These are phyloP conservation scores for Drosophila setosimentum DNA, from an alignment of 2,888 invertebrate species.

Conservation along the genomic window DNA sequence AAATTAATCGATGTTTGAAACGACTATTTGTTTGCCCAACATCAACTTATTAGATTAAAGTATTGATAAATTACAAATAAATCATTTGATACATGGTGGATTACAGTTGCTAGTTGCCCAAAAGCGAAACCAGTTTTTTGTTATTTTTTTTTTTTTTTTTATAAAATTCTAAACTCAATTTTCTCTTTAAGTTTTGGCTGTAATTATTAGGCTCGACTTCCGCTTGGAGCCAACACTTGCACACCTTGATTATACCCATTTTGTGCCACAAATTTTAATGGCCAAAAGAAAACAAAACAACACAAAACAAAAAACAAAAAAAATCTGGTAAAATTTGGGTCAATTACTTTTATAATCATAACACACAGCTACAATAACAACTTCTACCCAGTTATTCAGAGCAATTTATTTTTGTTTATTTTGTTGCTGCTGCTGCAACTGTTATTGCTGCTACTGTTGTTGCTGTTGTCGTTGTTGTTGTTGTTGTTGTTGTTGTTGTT, in stretches of 20 bases:
- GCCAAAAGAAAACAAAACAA: constrained; percentile 11
- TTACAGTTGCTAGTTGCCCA: background rate
- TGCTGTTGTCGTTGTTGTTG: constrained; percentile 7
- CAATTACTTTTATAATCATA: constrained; percentile 74
- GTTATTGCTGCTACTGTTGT: constrained; percentile 2
- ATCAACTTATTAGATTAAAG: background rate
- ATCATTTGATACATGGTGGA: background rate
- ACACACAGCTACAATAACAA: constrained; percentile 47
- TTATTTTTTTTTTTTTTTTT: background rate
- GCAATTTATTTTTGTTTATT: constrained; percentile 34
- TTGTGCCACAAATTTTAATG: background rate
- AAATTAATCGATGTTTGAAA: background rate
- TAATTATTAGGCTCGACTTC: constrained; percentile 8
- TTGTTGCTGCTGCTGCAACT: constrained; percentile 7
- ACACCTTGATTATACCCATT: constrained; percentile 14
- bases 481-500: constrained; percentile 18
- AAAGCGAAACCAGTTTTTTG: background rate
- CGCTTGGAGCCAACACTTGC: constrained; percentile 6
- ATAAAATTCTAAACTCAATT: background rate
- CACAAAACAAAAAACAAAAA: constrained; percentile 2
- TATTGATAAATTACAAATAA: background rate
- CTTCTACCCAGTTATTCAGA: constrained; percentile 40
- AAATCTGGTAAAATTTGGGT: constrained; percentile 63
- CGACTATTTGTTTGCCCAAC: background rate
- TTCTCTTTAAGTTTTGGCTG: background rate